phyloP scores from a whole-genome alignment of 2,797 vertebrate species.

The Crax fasciolata region DNA sequence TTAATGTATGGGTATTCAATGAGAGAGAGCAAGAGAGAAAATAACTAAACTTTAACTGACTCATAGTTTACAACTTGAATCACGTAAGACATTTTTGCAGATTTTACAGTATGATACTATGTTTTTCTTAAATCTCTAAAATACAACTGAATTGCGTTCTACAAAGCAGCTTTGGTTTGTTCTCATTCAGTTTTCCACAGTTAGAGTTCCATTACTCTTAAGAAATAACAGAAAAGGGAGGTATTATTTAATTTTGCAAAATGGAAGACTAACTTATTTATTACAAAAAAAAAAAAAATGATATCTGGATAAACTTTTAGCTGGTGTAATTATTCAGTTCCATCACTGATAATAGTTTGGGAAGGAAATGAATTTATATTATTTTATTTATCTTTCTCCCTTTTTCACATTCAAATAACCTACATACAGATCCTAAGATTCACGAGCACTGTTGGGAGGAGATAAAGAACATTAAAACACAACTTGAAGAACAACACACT shows the following conservation, averaged over 20 bases:
- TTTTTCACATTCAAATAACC: background rate
- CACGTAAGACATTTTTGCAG: background rate
- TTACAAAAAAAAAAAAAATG: background rate
- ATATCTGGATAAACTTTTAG: background rate
- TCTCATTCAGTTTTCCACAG: background rate
- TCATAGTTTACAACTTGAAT: background rate
- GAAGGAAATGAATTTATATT: background rate
- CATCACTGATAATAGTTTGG: background rate
- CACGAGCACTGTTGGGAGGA: constrained; percentile 62
- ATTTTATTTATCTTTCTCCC: background rate
- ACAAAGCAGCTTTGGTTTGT: background rate
- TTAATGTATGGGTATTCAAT: background rate
- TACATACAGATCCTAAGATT: background rate
- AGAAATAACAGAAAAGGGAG: background rate
- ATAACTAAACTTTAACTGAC: background rate
- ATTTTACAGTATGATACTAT: background rate
- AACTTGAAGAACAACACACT: constrained; percentile 86
- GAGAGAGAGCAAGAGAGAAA: background rate
- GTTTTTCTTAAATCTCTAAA: background rate
- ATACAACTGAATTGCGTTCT: background rate
- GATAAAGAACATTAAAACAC: constrained; percentile 79
- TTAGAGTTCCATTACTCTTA: background rate
- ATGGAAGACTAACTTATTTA: background rate
- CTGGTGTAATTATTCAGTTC: background rate
- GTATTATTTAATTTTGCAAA: background rate